Base-by-base conservation (phyloP, 1,140 invertebrate species). In the Leptinotarsa defecta region DNA sequence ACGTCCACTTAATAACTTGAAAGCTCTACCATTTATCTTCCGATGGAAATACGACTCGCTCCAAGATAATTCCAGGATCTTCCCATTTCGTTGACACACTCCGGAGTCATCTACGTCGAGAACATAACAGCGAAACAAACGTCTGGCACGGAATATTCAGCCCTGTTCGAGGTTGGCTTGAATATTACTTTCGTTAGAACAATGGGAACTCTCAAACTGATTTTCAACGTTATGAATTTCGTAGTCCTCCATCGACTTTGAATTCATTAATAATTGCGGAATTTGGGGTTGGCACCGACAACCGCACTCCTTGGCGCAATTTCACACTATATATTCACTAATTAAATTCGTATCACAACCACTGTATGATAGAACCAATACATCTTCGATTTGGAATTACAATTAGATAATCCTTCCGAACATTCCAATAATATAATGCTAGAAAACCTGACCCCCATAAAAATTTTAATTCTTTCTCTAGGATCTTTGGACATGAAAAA, bases 1-100 rank as follows among this genome's bases (percentile, higher is more conserved):
- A 57, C 52, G 52, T 57, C 52, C 52, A 17, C 52, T 57, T 57
- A 57, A 57, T 57, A n/a, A 19, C 52, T 57, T 57, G 52, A 57
- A 57, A 57, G 52, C 52, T 57, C 52, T 19, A 57, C 52, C 17
- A 57, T 57, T 57, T 57, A 57, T 57, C 52, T 57, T 57, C 4
- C 52, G 52, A 57, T 57, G 17, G 52, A n/a, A 57, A 57, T 57
- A 57, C 52, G 52, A 57, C 15, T 17, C 52, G 52, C 52, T 57
- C 15, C 52, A 57, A 57, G 52, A 57, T 57, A 57, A 57, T 19
- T 57, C 15, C 52, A 1, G 52, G 52, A 19, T 57, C n/a, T 17
- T 17, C 52, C 15, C n/a, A 4, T 57, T n/a, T n/a, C n/a, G 52
- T 57, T 57, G 52, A 57, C 52, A 57, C 52, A 57, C n/a, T 57